Percentiles rank a stretch among this genome's conserved stretches.
These are phyloP conservation scores for Mesoclemmys tuberculata DNA, from an alignment of 2,113 vertebrate species.

Conservation along the genomic window DNA sequence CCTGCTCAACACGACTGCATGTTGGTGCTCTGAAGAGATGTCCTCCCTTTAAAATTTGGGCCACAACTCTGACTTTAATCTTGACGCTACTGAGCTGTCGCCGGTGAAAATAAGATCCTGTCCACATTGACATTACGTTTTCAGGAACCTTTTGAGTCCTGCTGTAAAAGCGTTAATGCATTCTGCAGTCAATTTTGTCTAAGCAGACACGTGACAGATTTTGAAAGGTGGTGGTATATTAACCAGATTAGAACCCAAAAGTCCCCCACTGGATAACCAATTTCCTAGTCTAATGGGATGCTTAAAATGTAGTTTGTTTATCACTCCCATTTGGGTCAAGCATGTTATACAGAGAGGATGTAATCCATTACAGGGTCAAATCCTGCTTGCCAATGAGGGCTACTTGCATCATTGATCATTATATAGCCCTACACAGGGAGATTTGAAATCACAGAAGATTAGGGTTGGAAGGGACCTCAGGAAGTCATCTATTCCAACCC, in stretches of 20 bases:
- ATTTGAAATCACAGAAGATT: no score
- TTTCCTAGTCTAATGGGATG: not conserved
- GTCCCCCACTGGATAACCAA: not conserved
- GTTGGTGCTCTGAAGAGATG: rapidly evolving
- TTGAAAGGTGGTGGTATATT: not conserved
- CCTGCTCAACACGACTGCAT: rapidly evolving
- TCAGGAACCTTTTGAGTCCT: not conserved
- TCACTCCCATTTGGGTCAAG: no score
- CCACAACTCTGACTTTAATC: not conserved
- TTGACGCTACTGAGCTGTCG: rapidly evolving
- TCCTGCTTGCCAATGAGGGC: no score
- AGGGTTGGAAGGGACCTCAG: no score
- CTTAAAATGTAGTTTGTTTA: no score
- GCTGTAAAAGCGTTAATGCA: not conserved
- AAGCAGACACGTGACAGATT: not conserved
- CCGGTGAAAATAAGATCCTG: not conserved
- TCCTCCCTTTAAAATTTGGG: not conserved
- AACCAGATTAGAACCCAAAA: not conserved
- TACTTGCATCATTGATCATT: no score
- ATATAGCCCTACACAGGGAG: no score
- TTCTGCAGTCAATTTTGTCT: not conserved
- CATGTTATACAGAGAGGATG: no score
- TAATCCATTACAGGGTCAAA: no score
- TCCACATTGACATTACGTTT: not conserved
- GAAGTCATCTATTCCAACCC: no score